Percentiles rank a stretch among this genome's conserved stretches.
Conservation (phyloP, 2,797 vertebrate species). For the Chelon auratus region DNA sequence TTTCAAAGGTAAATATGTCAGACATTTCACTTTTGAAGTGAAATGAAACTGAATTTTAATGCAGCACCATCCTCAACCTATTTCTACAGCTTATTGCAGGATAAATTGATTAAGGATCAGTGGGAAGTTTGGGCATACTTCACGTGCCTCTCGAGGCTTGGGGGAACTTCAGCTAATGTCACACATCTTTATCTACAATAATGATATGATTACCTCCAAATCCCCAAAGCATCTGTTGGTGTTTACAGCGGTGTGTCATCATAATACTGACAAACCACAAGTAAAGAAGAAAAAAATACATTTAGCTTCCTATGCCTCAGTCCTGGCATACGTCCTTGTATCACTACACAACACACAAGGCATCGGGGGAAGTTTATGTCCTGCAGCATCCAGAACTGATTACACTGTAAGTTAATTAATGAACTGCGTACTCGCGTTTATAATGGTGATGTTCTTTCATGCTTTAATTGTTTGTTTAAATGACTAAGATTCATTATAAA, state of each 20-base stretch:
- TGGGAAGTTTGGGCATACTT: constrained; percentile 57
- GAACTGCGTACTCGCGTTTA: background rate
- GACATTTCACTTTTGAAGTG: constrained; percentile 69
- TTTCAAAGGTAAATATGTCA: constrained; percentile 70
- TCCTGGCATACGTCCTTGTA: constrained; percentile 55
- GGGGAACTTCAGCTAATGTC: constrained; percentile 72
- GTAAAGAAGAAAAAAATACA: constrained; percentile 30
- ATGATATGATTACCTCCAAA: constrained; percentile 70
- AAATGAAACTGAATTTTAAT: constrained; percentile 74
- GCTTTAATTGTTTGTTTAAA: too few relatives aligned
- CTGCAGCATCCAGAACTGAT: constrained; percentile 50
- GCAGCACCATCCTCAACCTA: constrained; percentile 52
- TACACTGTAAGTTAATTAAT: constrained; percentile 53
- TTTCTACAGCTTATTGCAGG: constrained; percentile 63
- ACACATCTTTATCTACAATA: constrained; percentile 73
- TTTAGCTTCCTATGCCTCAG: constrained; percentile 60
- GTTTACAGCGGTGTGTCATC: constrained; percentile 74
- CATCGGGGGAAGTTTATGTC: constrained; percentile 54
- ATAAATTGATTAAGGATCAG: constrained; percentile 77
- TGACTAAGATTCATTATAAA: too few relatives aligned
- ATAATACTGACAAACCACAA: constrained; percentile 56
- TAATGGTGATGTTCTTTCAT: too few relatives aligned
- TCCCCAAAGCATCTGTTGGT: constrained; percentile 70
- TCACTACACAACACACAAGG: constrained; percentile 44
- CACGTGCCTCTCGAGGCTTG: constrained; percentile 52